Conservation (phyloP, 2,888 invertebrate genomes). For the Tiliacea aurago region DNA sequence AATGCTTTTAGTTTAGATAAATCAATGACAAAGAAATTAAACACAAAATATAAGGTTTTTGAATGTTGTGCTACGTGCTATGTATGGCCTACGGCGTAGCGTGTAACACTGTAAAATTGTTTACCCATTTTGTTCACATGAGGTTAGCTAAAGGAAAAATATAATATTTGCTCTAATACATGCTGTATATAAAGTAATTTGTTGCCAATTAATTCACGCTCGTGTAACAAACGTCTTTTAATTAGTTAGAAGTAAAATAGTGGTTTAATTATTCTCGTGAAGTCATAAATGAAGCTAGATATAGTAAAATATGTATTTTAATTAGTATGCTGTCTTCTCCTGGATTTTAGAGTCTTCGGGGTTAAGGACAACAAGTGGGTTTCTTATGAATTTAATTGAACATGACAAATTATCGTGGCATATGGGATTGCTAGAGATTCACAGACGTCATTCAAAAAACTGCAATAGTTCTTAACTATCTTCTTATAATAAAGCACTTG, state of each 20-base stretch:
- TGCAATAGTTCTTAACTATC: not conserved
- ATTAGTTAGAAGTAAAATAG: constrained; percentile 32
- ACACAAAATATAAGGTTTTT: not conserved
- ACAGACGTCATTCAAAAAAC: not conserved
- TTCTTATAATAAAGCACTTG: too few species aligned
- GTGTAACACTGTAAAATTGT: not conserved
- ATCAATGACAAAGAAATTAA: not conserved
- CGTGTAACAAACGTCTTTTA: constrained; percentile 1
- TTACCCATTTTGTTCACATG: not conserved
- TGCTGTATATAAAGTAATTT: not conserved
- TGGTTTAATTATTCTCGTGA: constrained; percentile 41
- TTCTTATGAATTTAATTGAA: constrained; percentile 14
- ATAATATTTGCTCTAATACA: not conserved
- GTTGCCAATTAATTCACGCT: constrained; percentile 6
- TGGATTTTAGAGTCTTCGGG: not conserved
- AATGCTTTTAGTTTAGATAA: not conserved
- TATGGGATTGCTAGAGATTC: not conserved
- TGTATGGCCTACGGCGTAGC: not conserved
- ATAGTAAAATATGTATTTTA: constrained; percentile 27
- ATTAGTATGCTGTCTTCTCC: constrained; percentile 39
- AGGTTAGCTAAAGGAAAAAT: not conserved
- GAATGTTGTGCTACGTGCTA: not conserved
- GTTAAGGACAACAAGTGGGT: constrained; percentile 1
- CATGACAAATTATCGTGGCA: not conserved
- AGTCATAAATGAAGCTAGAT: constrained; percentile 26